Evolutionary conservation across 2,113 vertebrate genomes (phyloP).

Genomic region (Mus pahari): DNA sequence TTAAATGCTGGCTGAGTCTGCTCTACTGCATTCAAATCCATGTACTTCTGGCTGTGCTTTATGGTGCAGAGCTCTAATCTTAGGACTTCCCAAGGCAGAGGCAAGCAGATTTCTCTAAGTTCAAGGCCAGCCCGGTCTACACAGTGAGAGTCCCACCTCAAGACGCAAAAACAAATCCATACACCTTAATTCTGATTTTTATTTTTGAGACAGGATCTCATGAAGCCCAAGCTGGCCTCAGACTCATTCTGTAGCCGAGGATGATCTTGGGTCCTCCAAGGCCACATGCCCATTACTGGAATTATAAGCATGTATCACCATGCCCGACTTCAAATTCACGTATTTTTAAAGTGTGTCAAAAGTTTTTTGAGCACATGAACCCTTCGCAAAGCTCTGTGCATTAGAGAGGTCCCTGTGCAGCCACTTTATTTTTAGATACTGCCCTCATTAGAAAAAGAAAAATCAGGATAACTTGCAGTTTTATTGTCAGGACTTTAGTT

Average conservation of each 20-base stretch:
- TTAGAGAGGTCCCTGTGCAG: not conserved
- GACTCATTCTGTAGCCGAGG: not conserved
- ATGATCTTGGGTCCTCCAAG: not conserved
- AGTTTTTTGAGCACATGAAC: not conserved
- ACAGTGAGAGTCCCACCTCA: not conserved
- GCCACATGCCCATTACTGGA: no score
- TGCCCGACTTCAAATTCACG: conserved; percentile 11
- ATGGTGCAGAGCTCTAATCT: not conserved
- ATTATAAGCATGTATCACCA: not conserved
- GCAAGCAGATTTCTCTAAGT: not conserved
- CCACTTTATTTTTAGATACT: conserved; percentile 72
- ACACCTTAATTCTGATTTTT: not conserved
- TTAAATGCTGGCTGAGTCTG: not conserved
- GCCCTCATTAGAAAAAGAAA: conserved; percentile 3
- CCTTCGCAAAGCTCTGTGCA: conserved; percentile 37
- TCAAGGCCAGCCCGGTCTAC: not conserved
- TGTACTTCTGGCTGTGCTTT: not conserved
- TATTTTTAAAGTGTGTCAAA: conserved; percentile 51
- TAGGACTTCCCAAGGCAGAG: not conserved
- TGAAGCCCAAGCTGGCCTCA: not conserved
- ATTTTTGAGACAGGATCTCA: not conserved
- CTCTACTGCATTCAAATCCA: conserved; percentile 10
- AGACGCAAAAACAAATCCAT: not conserved
- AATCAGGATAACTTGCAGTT: conserved; percentile 60
- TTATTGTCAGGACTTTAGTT: conserved; percentile 46